Evolutionary conservation across 2,888 invertebrate genomes (phyloP).

Genomic region (Buathra laborator): DNA sequence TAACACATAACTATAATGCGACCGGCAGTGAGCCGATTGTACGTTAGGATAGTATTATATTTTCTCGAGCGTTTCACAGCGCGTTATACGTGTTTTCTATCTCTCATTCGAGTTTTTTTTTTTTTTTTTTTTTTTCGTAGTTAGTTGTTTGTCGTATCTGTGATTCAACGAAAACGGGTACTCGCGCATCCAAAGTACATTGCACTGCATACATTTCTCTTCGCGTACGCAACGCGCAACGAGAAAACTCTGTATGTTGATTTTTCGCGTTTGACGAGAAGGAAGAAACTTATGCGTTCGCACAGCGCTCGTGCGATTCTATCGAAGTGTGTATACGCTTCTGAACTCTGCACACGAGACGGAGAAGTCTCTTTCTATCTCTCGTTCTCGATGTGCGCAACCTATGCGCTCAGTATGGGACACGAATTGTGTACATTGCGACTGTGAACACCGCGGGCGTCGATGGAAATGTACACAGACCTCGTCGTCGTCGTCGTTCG

Average conservation of each 20-base stretch:
- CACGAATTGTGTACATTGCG: conserved; percentile 55
- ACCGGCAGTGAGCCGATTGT: conserved; percentile 47
- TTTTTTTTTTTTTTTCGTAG: no score
- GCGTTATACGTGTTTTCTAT: not conserved
- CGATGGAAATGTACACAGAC: conserved; percentile 50
- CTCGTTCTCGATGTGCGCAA: not conserved
- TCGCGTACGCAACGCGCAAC: not conserved
- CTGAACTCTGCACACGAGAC: not conserved
- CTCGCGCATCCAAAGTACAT: no score
- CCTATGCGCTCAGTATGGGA: conserved; percentile 38
- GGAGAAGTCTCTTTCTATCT: no score
- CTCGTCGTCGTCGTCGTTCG: conserved; percentile 46
- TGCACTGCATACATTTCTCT: not conserved
- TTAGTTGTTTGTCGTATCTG: no score
- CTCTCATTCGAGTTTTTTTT: no score
- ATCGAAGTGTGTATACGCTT: not conserved
- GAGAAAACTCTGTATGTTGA: not conserved
- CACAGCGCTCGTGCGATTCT: not conserved
- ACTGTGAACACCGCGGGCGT: conserved; percentile 20
- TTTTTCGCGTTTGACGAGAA: not conserved
- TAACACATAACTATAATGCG: conserved; percentile 5
- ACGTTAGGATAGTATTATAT: conserved; percentile 54
- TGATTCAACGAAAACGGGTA: no score
- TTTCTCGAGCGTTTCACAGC: conserved; percentile 53
- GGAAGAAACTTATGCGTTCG: not conserved